phyloP scores from a whole-genome alignment of 2,113 vertebrate species.

The Marcusenius ussheri region DNA sequence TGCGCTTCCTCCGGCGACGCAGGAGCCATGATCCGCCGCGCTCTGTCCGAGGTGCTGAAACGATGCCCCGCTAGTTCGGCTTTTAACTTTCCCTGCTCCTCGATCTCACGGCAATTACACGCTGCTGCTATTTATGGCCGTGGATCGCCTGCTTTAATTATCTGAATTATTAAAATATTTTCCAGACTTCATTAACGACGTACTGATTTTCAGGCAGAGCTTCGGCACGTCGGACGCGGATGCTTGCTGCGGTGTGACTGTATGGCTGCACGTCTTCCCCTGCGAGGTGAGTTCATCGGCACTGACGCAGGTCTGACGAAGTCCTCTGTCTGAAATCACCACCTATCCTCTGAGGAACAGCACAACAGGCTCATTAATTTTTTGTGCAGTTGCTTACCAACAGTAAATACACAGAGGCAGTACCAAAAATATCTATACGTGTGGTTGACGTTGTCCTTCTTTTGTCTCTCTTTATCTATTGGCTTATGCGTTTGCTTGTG shows the following conservation, averaged over 20 bases:
- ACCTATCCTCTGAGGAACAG: conserved; percentile 44
- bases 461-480: neutral
- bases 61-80: conserved; percentile 13
- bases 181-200: neutral
- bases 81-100: neutral
- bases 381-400: conserved; percentile 34
- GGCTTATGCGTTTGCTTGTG: neutral
- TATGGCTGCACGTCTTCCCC: conserved; percentile 48
- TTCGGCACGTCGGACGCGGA: conserved; percentile 39
- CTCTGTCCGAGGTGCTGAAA: conserved; percentile 72
- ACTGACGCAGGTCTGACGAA: conserved; percentile 93
- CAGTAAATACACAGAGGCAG: neutral
- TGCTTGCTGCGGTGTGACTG: conserved; percentile 41
- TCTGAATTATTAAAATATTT: conserved; percentile 14
- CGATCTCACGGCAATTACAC: neutral
- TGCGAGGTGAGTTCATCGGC: conserved; percentile 47
- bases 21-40: conserved; percentile 74
- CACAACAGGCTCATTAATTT: conserved; percentile 56
- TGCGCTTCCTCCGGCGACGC: conserved; percentile 63
- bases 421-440: neutral
- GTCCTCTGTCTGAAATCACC: conserved; percentile 69
- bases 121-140: conserved; percentile 28
- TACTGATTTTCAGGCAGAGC: conserved; percentile 31
- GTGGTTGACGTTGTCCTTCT: neutral
- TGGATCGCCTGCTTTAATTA: conserved; percentile 22